Conservation (phyloP, 2,888 invertebrate species). For the Terebella lapidaria region DNA sequence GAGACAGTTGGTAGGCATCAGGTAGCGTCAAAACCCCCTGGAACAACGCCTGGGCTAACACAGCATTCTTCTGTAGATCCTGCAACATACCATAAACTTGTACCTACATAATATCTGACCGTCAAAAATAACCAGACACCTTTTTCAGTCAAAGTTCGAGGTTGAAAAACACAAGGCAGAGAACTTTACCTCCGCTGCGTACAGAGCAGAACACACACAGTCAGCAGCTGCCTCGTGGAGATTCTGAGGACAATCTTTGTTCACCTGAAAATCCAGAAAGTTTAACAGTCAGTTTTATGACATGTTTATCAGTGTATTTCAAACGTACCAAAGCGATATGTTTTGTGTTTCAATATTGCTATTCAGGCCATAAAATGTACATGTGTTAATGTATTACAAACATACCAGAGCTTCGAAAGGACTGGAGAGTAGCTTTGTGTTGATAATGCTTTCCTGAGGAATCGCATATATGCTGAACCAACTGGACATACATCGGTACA, state of each 20-base stretch:
- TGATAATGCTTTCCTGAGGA: slow-evolving; percentile 67
- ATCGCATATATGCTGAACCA: slow-evolving; percentile 85
- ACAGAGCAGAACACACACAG: slow-evolving; percentile 79
- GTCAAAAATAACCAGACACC: background rate
- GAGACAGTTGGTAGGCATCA: slow-evolving; percentile 81
- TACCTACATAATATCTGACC: background rate
- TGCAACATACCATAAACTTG: slow-evolving; percentile 21
- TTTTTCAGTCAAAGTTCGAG: background rate
- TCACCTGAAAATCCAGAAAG: slow-evolving; percentile 11
- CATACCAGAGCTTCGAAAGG: slow-evolving; percentile 54
- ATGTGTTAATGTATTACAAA: too few relatives aligned
- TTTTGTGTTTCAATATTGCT: background rate
- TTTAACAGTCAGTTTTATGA: background rate
- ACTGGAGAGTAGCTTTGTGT: slow-evolving; percentile 45
- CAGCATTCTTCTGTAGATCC: slow-evolving; percentile 60
- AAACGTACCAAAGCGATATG: background rate
- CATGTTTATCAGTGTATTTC: background rate
- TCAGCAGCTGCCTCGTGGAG: slow-evolving; percentile 88
- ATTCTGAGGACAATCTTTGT: slow-evolving; percentile 42
- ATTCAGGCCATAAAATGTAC: background rate
- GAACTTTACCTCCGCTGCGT: slow-evolving; percentile 70
- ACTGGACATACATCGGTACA: slow-evolving; percentile 80
- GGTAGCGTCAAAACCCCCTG: slow-evolving; percentile 75
- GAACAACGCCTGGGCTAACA: slow-evolving; percentile 75
- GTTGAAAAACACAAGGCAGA: too few relatives aligned